Evolutionary conservation across 2,113 vertebrate species (phyloP), one percentile per base, ranked within the genome.

Genomic region (Leuciscus idus): DNA sequence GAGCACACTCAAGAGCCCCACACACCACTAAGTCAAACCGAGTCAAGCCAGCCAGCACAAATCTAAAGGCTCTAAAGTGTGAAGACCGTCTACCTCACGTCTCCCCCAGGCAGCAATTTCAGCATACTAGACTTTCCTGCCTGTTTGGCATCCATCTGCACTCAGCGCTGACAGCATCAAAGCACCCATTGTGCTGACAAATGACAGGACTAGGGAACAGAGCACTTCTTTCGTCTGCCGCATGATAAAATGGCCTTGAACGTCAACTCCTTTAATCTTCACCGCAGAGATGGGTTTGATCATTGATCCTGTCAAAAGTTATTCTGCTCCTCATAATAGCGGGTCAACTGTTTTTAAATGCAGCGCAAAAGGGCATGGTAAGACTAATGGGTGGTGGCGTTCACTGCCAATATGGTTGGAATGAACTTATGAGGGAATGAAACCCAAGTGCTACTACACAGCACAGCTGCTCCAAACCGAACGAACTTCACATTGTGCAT

Each of bases 191-290:
- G 70, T 77, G 79, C 80, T 76, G 79, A 82, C 78, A 86, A 86
- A 86, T 76, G 80, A 86, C 62, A 82, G 72, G 70, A 66, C 26
- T 52, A 66, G 36, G 59, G 72, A 55, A 77, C 70, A 66, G 80
- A 62, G 85, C 78, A 50, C 28, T 59, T n/a, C 15, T 13, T 68
- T 85, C 61, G 46, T 81, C 43, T n/a, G 52, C 52, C 12, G 50
- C 74, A 70, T 77, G 39, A 76, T 77, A 59, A 88, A 85, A 88
- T 62, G 43, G n/a, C 62, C 73, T 66, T 1, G 19, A 73, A 81
- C 36, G 12, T 52, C 84, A 61, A 26, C 61, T 75, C 70, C 87
- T 77, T 88, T 88, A 85, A 88, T 88, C 87, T 88, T 62, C 30
- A 46, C 17, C 17, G 26, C 72, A 75, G 80, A 73, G 62, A 88